phyloP scores from a whole-genome alignment of 37 sponge, comb jelly and placozoan genomes.

The Corticium candelabrum region DNA sequence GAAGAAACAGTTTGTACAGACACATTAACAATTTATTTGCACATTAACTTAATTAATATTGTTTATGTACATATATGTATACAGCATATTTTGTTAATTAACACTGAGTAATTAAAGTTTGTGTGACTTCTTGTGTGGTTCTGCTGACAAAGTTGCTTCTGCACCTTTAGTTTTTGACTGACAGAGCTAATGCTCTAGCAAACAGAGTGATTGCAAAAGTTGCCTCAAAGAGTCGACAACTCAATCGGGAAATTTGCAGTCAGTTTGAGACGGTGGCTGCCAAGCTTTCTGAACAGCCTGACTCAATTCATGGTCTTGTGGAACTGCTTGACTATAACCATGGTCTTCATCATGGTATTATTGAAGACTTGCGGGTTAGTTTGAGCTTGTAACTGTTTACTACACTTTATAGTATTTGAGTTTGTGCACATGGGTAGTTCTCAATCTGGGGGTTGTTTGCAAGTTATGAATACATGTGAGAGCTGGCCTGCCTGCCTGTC shows the following conservation, averaged over 20 bases:
- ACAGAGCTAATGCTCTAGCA: neutral
- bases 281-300: neutral
- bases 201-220: neutral
- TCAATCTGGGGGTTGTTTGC: no score
- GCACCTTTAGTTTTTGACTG: neutral
- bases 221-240: neutral
- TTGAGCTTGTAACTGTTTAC: no score
- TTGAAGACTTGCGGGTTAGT: neutral
- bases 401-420: no score
- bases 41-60: neutral
- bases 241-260: neutral
- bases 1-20: neutral
- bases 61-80: no score
- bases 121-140: no score
- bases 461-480: no score
- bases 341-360: neutral
- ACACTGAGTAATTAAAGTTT: no score
- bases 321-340: neutral
- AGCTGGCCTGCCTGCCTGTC: no score
- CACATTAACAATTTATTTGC: neutral
- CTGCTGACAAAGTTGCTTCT: no score
- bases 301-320: neutral
- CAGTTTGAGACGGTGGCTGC: neutral
- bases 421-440: no score
- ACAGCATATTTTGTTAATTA: no score